Base-by-base conservation (phyloP, 2,113 vertebrate genomes). In the Lamprotornis superbus region DNA sequence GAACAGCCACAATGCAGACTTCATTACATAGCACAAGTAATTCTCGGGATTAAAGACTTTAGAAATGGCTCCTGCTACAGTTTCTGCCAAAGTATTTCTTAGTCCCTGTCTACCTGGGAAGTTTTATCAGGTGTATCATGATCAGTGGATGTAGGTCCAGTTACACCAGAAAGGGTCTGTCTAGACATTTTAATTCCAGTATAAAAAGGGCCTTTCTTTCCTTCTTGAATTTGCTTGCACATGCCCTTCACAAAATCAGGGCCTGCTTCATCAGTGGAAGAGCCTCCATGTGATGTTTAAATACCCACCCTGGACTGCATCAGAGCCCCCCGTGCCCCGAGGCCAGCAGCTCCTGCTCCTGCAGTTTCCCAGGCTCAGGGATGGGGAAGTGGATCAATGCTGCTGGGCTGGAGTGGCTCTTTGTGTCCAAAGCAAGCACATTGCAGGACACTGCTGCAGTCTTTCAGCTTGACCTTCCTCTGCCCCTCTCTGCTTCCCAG, bases 41-140 rank as follows among this genome's bases (percentile, higher is more conserved):
- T 63, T 88, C 71, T 60, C 0, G 0, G 93, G 79, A 93, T 78
- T 87, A 83, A 95, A 93, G 82, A 23, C 63, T 83, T 92, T 57
- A 69, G 79, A 91, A 96, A 94, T 86, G 85, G 68, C 71, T 94
- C 73, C 82, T 95, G 90, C 52, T 90, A 82, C 90, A 88, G 47
- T 80, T 83, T 80, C 76, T 93, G 93, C 79, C 47, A 47, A 85
- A 67, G 68, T 30, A 44, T 90, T 86, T 80, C 85, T 90, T 40
- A 77, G 75, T 83, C 75, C 39, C 40, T 93, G 85, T 71, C 91
- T 86, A 50, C 81, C 42, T 64, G 82, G 87, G 82, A 75, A 92
- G 76, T 93, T 95, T 97, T 91, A 95, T 96, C 95, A 76, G 82
- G 56, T 94, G 37, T 87, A 94, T 82, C 65, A 1, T 1, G 10